These are phyloP conservation scores for Frankliniella fusca DNA, from an alignment of 2,888 invertebrate species.

Conservation along the genomic window DNA sequence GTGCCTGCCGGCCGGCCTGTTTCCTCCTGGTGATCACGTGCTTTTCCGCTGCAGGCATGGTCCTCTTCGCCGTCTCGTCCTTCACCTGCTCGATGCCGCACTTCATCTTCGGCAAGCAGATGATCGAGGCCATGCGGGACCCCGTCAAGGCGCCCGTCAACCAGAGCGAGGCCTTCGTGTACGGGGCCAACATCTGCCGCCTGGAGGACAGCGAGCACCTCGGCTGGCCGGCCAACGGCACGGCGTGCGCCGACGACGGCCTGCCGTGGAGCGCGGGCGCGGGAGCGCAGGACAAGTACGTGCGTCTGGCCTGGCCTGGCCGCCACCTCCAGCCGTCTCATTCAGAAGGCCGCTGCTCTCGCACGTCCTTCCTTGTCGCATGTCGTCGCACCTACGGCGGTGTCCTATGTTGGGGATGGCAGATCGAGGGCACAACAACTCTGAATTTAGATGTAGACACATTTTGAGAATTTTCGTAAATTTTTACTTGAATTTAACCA, in stretches of 20 bases:
- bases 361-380: no score
- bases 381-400: no score
- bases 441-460: no score
- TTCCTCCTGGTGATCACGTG: no score
- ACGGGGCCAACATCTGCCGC: slow-evolving; percentile 38
- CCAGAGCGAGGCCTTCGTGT: slow-evolving; percentile 30
- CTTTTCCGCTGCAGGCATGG: slow-evolving; percentile 59
- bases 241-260: neutral
- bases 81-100: slow-evolving; percentile 85
- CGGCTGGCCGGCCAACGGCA: neutral
- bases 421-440: no score
- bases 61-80: slow-evolving; percentile 78
- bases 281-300: neutral
- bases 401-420: no score
- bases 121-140: slow-evolving; percentile 53
- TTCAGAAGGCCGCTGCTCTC: no score
- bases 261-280: neutral
- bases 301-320: neutral
- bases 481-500: no score
- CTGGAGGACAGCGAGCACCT: neutral
- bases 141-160: slow-evolving; percentile 34
- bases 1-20: no score
- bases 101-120: slow-evolving; percentile 72
- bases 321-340: no score
- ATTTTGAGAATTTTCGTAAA: no score